phyloP scores from a whole-genome alignment of 2,888 invertebrate genomes.

The Acanthoscelides obtectus region DNA sequence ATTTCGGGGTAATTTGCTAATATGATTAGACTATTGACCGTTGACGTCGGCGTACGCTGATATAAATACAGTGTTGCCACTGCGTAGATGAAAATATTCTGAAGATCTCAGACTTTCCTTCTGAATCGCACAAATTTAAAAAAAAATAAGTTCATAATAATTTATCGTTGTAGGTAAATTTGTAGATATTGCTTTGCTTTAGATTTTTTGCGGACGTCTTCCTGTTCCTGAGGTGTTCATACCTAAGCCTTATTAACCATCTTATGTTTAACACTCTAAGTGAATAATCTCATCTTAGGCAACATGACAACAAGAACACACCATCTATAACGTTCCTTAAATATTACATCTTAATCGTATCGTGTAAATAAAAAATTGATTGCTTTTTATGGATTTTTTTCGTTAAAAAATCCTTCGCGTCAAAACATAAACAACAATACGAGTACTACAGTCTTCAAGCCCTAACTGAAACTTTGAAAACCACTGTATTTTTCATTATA shows the following conservation, averaged over 20 bases:
- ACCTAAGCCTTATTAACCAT: not conserved
- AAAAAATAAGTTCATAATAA: not conserved
- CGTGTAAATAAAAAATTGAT: conserved; percentile 21
- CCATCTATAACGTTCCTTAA: conserved; percentile 20
- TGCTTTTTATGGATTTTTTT: conserved; percentile 17
- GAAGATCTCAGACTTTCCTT: not conserved
- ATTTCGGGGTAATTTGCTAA: no score
- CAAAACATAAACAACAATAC: not conserved
- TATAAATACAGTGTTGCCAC: no score
- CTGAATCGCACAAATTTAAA: not conserved
- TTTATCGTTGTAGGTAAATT: not conserved
- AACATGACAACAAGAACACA: conserved; percentile 33
- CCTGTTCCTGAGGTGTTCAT: not conserved
- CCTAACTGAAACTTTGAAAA: not conserved
- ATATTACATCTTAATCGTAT: conserved; percentile 12
- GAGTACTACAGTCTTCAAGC: not conserved
- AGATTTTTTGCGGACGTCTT: not conserved
- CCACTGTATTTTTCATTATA: not conserved
- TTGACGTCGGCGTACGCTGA: no score
- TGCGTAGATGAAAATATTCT: no score
- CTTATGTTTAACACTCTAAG: not conserved
- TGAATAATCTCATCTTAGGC: conserved; percentile 29
- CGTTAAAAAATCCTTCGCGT: not conserved
- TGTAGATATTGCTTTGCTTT: not conserved
- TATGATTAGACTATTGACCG: no score